Percentiles rank a stretch among this genome's conserved stretches.
These are phyloP conservation scores for Lagothrix lagotricha DNA, from an alignment of 2,797 vertebrate genomes.

Conservation along the genomic window DNA sequence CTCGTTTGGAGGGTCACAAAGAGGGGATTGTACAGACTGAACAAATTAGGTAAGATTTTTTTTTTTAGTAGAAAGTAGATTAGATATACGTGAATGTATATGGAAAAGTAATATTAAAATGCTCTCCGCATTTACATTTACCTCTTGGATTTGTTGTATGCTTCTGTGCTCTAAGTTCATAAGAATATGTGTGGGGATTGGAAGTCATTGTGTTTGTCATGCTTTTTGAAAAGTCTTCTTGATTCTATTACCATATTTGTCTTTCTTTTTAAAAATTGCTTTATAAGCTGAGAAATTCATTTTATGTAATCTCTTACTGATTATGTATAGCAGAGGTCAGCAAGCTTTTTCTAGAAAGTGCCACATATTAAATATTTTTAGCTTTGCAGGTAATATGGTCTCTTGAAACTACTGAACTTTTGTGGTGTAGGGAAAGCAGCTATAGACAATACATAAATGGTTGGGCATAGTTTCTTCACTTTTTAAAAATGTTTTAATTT, in stretches of 20 bases:
- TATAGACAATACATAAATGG: not conserved
- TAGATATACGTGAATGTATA: not conserved
- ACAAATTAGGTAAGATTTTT: constrained; percentile 93
- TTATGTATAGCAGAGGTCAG: not conserved
- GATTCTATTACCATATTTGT: not conserved
- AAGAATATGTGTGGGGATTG: not conserved
- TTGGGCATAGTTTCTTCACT: not conserved
- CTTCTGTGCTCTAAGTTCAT: not conserved
- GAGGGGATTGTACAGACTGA: constrained; percentile 99
- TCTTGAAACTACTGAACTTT: not conserved
- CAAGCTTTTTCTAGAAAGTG: not conserved
- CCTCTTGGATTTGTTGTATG: not conserved
- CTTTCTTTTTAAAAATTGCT: not conserved
- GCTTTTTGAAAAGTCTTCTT: not conserved
- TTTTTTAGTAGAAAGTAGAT: not conserved
- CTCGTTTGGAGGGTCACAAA: constrained; percentile 98
- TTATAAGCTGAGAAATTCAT: not conserved
- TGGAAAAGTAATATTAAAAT: not conserved
- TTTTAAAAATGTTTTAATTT: not conserved
- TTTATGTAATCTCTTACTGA: not conserved
- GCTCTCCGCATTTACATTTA: not conserved
- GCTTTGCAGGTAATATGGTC: not conserved
- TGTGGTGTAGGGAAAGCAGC: not conserved
- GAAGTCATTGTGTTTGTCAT: not conserved
- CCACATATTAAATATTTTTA: not conserved